Evolutionary conservation across 2,113 vertebrate genomes (phyloP), one percentile per base, ranked within the genome.

Genomic region (Eclectus roratus): DNA sequence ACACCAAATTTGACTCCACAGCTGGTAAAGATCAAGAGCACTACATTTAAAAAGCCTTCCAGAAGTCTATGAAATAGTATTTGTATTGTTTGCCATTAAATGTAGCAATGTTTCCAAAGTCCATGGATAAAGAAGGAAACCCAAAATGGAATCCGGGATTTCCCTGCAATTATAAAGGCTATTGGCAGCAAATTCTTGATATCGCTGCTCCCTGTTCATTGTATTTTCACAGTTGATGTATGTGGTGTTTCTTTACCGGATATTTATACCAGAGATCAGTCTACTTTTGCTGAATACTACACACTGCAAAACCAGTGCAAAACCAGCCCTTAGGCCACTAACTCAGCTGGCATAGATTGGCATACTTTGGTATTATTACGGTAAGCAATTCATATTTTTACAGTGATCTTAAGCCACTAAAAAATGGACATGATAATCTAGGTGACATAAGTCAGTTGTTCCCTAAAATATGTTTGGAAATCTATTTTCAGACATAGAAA

Each of bases 91-190:
- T 86, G 19, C 50, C 15, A n/a, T 91, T 93, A 80, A 71, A 72
- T 53, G 10, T 44, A 93, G 27, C 80, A 91, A 69, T 2, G 0
- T 68, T 89, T 88, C 44, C 47, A 49, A 94, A 89, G 66, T 65
- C 39, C 55, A 17, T 53, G 60, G 50, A 35, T 63, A 94, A 79
- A 91, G 87, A 60, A 92, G 74, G 85, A 96, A 96, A 87, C 61
- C 41, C 44, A 81, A 47, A 88, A 70, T 24, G 47, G 25, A 90
- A 88, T 66, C n/a, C 76, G 95, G 93, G 85, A 79, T 94, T 97
- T 89, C 83, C 94, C 74, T 96, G 43, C 50, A 76, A 31, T 71
- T 77, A 27, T 65, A 46, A 92, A 95, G 46, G 15, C 53, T 88
- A 77, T 58, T 89, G 79, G 65, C 80, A 89, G 37, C 6, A 29